phyloP scores from a whole-genome alignment of 2,113 vertebrate species.

The Sisor rabdophorus region DNA sequence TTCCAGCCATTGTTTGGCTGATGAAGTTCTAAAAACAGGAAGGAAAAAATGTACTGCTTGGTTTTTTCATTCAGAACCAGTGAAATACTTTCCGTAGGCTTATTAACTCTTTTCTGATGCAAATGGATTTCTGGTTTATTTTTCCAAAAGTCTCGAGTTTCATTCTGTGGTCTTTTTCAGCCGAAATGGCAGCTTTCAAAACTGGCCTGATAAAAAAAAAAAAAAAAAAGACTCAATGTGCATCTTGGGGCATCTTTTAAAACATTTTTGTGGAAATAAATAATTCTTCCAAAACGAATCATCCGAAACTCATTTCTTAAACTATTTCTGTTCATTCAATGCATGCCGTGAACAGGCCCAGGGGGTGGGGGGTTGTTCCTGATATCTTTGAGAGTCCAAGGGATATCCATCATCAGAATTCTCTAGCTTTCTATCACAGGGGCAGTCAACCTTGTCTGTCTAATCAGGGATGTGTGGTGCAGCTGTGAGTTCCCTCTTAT shows the following conservation, averaged over 20 bases:
- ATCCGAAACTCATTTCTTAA: too few species aligned
- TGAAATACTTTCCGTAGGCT: slow-evolving; percentile 7
- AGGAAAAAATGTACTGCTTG: not conserved
- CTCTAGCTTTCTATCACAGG: slow-evolving; percentile 57
- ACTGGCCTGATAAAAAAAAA: slow-evolving; percentile 1
- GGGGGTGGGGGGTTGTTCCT: slow-evolving; percentile 34
- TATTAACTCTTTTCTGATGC: not conserved
- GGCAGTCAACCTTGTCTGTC: slow-evolving; percentile 58
- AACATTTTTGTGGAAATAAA: slow-evolving; percentile 64
- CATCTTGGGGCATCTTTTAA: slow-evolving; percentile 51
- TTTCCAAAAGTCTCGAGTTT: not conserved
- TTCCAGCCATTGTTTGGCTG: slow-evolving; percentile 54
- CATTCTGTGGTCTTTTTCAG: slow-evolving; percentile 19
- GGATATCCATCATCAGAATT: slow-evolving; percentile 51
- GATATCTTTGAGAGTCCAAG: slow-evolving; percentile 44
- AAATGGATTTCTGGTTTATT: slow-evolving; percentile 12
- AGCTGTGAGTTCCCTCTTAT: slow-evolving; percentile 53
- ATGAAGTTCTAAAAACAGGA: slow-evolving; percentile 53
- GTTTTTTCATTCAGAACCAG: slow-evolving; percentile 19
- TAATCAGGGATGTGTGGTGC: slow-evolving; percentile 52
- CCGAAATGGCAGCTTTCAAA: slow-evolving; percentile 11
- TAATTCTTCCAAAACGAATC: slow-evolving; percentile 43
- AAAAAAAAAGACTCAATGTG: slow-evolving; percentile 54
- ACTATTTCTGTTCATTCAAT: too few species aligned
- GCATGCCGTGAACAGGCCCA: slow-evolving; percentile 27